These are phyloP conservation scores for Lasaia peninsularis DNA, from an alignment of 1,140 invertebrate genomes.

Conservation along the genomic window DNA sequence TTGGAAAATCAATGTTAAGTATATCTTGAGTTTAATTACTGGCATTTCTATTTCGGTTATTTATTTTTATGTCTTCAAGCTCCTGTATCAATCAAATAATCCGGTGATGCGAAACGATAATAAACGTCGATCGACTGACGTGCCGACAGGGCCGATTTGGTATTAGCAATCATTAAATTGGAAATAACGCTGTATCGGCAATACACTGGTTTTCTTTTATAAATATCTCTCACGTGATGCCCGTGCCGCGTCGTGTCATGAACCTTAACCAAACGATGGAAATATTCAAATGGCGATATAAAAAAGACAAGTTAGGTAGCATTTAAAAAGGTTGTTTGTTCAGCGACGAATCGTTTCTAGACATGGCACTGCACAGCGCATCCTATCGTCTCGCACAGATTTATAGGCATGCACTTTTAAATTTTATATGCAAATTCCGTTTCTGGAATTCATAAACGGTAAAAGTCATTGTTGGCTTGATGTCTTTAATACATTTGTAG, in stretches of 20 bases:
- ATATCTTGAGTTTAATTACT: background rate
- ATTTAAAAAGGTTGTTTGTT: slow-evolving; percentile 76
- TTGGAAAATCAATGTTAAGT: too few species aligned
- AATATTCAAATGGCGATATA: slow-evolving; percentile 76
- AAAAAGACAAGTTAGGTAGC: slow-evolving; percentile 76
- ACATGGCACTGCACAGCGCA: slow-evolving; percentile 65
- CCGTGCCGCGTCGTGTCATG: slow-evolving; percentile 70
- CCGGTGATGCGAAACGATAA: slow-evolving; percentile 42
- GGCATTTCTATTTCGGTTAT: background rate
- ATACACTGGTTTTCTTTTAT: slow-evolving; percentile 72
- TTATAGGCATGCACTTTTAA: background rate
- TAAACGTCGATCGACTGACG: slow-evolving; percentile 53
- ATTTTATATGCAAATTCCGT: too few species aligned
- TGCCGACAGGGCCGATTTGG: slow-evolving; percentile 58
- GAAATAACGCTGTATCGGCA: slow-evolving; percentile 70
- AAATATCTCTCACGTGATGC: slow-evolving; percentile 74
- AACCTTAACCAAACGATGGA: slow-evolving; percentile 63
- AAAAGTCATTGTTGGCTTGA: too few species aligned
- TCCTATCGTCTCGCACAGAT: slow-evolving; percentile 26
- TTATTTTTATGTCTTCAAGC: background rate
- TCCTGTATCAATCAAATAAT: slow-evolving; percentile 33
- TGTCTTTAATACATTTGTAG: too few species aligned
- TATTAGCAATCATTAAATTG: slow-evolving; percentile 76
- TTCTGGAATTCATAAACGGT: too few species aligned
- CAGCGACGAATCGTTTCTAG: slow-evolving; percentile 68